Evolutionary conservation across 2,888 invertebrate species (phyloP), one percentile per base, ranked within the genome.

Genomic region (Tupiocoris notatus): DNA sequence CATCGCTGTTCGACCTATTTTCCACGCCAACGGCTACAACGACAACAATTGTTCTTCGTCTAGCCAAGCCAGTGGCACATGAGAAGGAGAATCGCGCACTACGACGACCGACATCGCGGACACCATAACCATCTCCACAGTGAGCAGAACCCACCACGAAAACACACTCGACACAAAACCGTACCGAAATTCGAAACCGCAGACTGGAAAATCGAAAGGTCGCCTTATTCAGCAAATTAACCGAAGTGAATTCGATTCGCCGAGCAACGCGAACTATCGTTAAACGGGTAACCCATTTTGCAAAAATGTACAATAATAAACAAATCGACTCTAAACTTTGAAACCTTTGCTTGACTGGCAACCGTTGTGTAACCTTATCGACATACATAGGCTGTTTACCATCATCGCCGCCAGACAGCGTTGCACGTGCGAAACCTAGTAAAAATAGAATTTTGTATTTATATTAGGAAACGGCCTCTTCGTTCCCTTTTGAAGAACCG

Each of bases 41-140:
- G 57, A 68, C 21, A 23, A 68, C 57, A 23, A 57, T 57, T 39
- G 66, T 39, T 24, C 21, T 57, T 39, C 66, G 56, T 66, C 66
- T 54, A 66, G 21, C 66, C 66, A 54, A 66, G 58, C 57, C 68
- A 58, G 16, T 63, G 39, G 39, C n/a, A n/a, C n/a, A n/a, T n/a
- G n/a, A n/a, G n/a, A n/a, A 39, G 39, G 39, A 3, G 6, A 39
- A 39, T 39, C 39, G 39, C 39, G 39, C 6, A 7, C 39, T 3
- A 39, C 39, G 39, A 39, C 39, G 39, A 39, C 39, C 6, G 39
- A 12, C 39, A 39, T 12, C 39, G 12, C 12, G 39, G 39, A 12
- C 39, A 39, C 39, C 39, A 39, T 39, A 39, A 39, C 39, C 39
- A 12, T 39, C 12, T 39, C 39, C 6, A 12, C 39, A 39, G 39